Percentiles rank a stretch among this genome's conserved stretches.
Conservation (phyloP, 2,113 vertebrate genomes). For the Pseudorhombus dupliciocellatus region DNA sequence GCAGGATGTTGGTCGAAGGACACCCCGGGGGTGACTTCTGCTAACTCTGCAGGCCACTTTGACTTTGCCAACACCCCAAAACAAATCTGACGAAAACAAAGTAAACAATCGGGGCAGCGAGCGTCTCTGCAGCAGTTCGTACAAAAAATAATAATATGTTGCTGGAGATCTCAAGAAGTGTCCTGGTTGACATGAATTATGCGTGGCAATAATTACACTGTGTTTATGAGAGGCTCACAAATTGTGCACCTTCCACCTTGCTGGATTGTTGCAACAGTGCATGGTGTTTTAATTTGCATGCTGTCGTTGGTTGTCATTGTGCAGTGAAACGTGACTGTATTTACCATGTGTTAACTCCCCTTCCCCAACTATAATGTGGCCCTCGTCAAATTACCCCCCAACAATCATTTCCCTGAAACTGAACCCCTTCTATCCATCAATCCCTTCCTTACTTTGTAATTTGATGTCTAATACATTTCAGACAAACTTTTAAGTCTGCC, state of each 20-base stretch:
- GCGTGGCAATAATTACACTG: slow-evolving; percentile 33
- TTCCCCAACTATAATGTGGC: slow-evolving; percentile 42
- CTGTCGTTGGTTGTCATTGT: slow-evolving; percentile 62
- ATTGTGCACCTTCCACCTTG: slow-evolving; percentile 49
- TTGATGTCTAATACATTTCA: slow-evolving; percentile 26
- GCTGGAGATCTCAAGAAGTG: slow-evolving; percentile 22
- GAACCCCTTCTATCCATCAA: slow-evolving; percentile 9
- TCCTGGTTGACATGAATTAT: slow-evolving; percentile 32
- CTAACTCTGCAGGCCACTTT: slow-evolving; percentile 47
- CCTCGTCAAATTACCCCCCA: slow-evolving; percentile 43
- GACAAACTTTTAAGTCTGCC: slow-evolving; percentile 32
- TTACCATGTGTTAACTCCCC: slow-evolving; percentile 61
- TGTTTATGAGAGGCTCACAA: slow-evolving; percentile 32
- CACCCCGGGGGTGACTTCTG: slow-evolving; percentile 49
- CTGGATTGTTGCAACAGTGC: slow-evolving; percentile 40
- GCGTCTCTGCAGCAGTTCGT: slow-evolving; percentile 20
- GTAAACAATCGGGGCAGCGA: slow-evolving; percentile 30
- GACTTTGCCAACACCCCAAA: slow-evolving; percentile 46
- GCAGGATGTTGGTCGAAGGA: slow-evolving; percentile 33
- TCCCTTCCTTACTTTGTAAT: slow-evolving; percentile 21
- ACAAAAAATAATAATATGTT: slow-evolving; percentile 29
- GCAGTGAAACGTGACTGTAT: slow-evolving; percentile 79
- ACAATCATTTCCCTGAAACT: slow-evolving; percentile 13
- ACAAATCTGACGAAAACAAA: slow-evolving; percentile 48
- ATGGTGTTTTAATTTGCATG: slow-evolving; percentile 53